phyloP scores from a whole-genome alignment of 1,140 invertebrate species.

The Eriocheir sinensis region DNA sequence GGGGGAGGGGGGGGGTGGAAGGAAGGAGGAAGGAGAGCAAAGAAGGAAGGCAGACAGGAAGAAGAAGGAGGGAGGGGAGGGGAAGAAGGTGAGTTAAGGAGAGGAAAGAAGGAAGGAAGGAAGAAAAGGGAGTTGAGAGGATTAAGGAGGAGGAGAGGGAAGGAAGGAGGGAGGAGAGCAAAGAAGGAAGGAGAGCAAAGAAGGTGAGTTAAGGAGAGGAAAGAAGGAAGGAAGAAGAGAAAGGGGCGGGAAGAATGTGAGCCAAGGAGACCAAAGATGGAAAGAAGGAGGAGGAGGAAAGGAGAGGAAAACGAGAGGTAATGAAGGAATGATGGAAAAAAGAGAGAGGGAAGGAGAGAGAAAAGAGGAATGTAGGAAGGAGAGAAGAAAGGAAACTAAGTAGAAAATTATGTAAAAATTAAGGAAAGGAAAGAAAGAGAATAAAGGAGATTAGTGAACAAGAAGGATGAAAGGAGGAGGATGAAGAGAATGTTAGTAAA shows the following conservation, averaged over 20 bases:
- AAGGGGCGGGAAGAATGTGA: background rate
- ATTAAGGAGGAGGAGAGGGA: background rate
- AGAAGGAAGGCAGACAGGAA: background rate
- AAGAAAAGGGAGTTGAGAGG: background rate
- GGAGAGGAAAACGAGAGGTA: background rate
- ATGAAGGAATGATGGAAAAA: background rate
- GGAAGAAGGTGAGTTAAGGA: background rate
- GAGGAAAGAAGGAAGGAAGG: background rate
- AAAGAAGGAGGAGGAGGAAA: background rate
- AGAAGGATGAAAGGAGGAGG: slow-evolving; percentile 12
- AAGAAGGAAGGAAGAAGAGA: background rate
- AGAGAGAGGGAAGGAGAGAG: background rate
- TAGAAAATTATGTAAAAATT: background rate
- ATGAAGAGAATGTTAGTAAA: background rate
- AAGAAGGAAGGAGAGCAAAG: background rate
- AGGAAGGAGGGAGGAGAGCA: background rate
- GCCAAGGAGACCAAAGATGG: background rate
- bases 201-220: too few species aligned
- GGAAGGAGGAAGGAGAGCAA: background rate
- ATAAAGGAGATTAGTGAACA: background rate
- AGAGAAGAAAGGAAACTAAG: background rate
- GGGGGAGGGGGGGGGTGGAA: background rate
- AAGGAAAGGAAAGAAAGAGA: background rate
- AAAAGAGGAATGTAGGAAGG: background rate
- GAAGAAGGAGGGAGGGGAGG: background rate